These are phyloP conservation scores for Zaprionus kolodkinae DNA, from an alignment of 1,140 invertebrate species.

Conservation along the genomic window DNA sequence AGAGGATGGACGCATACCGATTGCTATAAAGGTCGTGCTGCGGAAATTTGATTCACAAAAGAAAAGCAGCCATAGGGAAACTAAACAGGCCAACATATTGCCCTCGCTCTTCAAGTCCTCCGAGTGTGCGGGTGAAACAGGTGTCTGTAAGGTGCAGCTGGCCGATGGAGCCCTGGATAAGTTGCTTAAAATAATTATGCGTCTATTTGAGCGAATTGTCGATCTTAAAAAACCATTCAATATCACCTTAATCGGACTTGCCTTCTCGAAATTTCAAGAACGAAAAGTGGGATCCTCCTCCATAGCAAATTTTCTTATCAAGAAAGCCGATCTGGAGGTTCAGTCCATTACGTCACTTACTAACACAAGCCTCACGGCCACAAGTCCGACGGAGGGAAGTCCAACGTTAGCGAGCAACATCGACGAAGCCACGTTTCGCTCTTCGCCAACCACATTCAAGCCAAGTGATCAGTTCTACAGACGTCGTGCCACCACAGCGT, in stretches of 20 bases:
- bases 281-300: conserved; percentile 87
- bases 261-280: conserved; percentile 92
- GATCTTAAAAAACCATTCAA: conserved; percentile 90
- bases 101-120: conserved; percentile 87
- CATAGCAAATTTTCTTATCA: conserved; percentile 89
- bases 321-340: conserved; percentile 88
- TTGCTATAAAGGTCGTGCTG: conserved; percentile 89
- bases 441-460: conserved; percentile 77
- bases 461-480: conserved; percentile 81
- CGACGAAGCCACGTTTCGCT: conserved; percentile 74
- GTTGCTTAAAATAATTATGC: conserved; percentile 89
- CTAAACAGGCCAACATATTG: conserved; percentile 89
- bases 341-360: conserved; percentile 88
- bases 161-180: conserved; percentile 87
- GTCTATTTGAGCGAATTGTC: conserved; percentile 90
- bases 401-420: conserved; percentile 35
- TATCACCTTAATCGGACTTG: conserved; percentile 90
- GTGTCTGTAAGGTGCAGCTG: conserved; percentile 83
- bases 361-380: conserved; percentile 75
- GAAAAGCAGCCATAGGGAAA: conserved; percentile 88
- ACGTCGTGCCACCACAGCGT: conserved; percentile 82
- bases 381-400: conserved; percentile 60
- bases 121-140: conserved; percentile 82
- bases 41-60: conserved; percentile 87
- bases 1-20: conserved; percentile 91